Conservation (phyloP, 2,888 invertebrate species). For the Lasioglossum lativentre region DNA sequence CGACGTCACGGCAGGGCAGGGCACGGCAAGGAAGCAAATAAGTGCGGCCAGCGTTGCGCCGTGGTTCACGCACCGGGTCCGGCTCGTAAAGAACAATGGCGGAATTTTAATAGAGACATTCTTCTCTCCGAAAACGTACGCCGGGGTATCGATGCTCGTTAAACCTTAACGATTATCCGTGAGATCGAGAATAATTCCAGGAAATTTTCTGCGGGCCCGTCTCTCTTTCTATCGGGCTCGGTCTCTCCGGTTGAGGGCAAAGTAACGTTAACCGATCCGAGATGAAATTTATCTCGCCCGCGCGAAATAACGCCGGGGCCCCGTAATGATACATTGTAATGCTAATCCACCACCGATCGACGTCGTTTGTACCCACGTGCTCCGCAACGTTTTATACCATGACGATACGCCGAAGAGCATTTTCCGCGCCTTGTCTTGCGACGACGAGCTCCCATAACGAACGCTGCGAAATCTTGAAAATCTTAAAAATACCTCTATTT, state of each 20-base stretch:
- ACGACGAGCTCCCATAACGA: background rate
- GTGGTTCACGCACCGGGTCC: constrained; percentile 47
- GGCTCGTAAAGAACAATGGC: constrained; percentile 51
- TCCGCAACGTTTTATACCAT: background rate
- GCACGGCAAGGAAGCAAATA: constrained; percentile 50
- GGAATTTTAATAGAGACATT: constrained; percentile 60
- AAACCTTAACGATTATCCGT: constrained; percentile 44
- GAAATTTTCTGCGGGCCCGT: constrained; percentile 18
- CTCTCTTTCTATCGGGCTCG: background rate
- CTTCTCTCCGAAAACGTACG: constrained; percentile 35
- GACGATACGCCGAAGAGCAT: background rate
- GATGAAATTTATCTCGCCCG: constrained; percentile 28
- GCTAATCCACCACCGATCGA: constrained; percentile 14
- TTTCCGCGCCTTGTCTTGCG: background rate
- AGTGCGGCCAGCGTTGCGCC: constrained; percentile 21
- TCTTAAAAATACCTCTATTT: too few species aligned
- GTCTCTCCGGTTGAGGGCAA: background rate
- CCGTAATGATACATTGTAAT: constrained; percentile 48
- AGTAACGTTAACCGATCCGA: constrained; percentile 14
- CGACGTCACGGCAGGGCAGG: constrained; percentile 9
- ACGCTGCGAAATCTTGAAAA: background rate
- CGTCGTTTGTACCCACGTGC: background rate
- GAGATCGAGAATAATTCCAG: constrained; percentile 49
- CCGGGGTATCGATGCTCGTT: constrained; percentile 50
- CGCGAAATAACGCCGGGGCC: constrained; percentile 19